Conservation (phyloP, 1,140 invertebrate species). For the Leptinotarsa undecemlineata region DNA sequence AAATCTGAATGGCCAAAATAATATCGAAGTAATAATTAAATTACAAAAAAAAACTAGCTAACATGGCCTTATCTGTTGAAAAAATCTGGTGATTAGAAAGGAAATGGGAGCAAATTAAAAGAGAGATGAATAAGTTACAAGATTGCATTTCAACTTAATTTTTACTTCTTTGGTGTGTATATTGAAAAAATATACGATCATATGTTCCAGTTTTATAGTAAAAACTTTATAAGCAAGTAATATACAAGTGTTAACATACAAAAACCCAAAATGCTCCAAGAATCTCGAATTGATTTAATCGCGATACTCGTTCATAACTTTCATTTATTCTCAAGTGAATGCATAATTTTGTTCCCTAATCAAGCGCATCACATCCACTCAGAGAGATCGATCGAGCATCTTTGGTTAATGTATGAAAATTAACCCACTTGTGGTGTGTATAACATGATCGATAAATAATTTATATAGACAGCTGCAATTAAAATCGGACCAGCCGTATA, state of each 20-base stretch:
- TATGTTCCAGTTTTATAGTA: constrained; percentile 54
- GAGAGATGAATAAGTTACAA: constrained; percentile 41
- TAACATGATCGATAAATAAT: constrained; percentile 41
- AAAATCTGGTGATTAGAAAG: neutral
- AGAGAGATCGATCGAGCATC: constrained; percentile 31
- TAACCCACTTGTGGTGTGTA: constrained; percentile 51
- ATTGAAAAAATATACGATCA: constrained; percentile 55
- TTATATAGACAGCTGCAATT: constrained; percentile 34
- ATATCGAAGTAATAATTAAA: constrained; percentile 15
- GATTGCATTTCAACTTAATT: constrained; percentile 47
- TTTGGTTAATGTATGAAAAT: constrained; percentile 48
- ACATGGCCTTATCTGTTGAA: constrained; percentile 16
- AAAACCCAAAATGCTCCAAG: constrained; percentile 46
- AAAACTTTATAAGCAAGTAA: constrained; percentile 51
- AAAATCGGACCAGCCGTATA: constrained; percentile 45
- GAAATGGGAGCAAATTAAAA: constrained; percentile 27
- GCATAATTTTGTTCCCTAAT: neutral
- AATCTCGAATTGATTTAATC: neutral
- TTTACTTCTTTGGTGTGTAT: constrained; percentile 57
- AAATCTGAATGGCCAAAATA: constrained; percentile 14
- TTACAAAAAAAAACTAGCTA: constrained; percentile 23
- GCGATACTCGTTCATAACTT: neutral
- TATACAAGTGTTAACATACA: constrained; percentile 50
- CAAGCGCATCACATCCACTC: too few relatives aligned
- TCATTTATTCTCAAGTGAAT: neutral